Evolutionary conservation across 2,888 invertebrate species (phyloP).

Genomic region (Saturnia pavonia): DNA sequence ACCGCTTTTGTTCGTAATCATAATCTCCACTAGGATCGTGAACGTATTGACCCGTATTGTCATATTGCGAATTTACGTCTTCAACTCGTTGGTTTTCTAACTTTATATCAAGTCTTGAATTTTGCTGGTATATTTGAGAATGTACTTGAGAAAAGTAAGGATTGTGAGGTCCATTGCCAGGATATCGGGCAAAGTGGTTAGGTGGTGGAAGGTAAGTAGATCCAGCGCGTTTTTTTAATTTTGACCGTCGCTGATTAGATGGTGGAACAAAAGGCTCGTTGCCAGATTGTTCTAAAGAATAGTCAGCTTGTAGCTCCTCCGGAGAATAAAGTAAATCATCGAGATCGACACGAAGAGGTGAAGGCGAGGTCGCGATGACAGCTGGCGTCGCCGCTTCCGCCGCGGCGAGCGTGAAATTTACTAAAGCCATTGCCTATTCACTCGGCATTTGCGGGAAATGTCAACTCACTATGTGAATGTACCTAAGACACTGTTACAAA

Average conservation of each 20-base stretch:
- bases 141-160: slow-evolving; percentile 61
- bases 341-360: slow-evolving; percentile 60
- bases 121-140: slow-evolving; percentile 72
- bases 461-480: slow-evolving; percentile 61
- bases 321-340: slow-evolving; percentile 74
- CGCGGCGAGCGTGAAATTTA: slow-evolving; percentile 69
- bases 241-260: slow-evolving; percentile 56
- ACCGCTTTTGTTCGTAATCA: slow-evolving; percentile 69
- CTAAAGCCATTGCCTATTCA: slow-evolving; percentile 71
- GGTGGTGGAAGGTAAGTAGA: slow-evolving; percentile 71
- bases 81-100: slow-evolving; percentile 70
- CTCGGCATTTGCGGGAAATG: slow-evolving; percentile 67
- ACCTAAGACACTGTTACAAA: slow-evolving; percentile 48
- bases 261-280: slow-evolving; percentile 63
- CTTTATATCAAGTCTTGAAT: slow-evolving; percentile 64
- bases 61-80: slow-evolving; percentile 61
- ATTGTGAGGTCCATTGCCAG: slow-evolving; percentile 62
- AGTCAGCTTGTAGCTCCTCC: slow-evolving; percentile 58
- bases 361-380: slow-evolving; percentile 55
- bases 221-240: slow-evolving; percentile 74
- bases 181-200: slow-evolving; percentile 71
- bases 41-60: slow-evolving; percentile 70
- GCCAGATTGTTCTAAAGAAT: slow-evolving; percentile 39
- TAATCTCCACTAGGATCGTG: slow-evolving; percentile 76
- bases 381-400: slow-evolving; percentile 62